Evolutionary conservation across 2,113 vertebrate genomes (phyloP).

Genomic region (Mesembrinibis cayennensis): DNA sequence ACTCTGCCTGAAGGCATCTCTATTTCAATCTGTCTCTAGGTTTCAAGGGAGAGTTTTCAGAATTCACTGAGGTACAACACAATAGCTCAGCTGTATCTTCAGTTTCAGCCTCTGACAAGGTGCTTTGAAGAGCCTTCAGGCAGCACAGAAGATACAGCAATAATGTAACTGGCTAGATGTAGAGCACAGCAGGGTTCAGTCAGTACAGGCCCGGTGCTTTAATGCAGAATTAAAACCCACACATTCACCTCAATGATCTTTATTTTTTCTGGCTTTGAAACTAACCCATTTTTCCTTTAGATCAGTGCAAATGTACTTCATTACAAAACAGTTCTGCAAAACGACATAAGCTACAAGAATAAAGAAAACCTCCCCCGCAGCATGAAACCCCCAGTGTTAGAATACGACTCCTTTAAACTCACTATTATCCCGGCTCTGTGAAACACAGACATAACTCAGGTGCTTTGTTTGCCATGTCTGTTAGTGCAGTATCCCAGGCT

Average conservation of each 20-base stretch:
- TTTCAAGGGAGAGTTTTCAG: neutral
- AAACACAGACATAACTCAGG: neutral
- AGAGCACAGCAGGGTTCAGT: slow-evolving; percentile 11
- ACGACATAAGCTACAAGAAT: neutral
- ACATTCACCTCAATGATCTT: neutral
- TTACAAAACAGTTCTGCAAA: neutral
- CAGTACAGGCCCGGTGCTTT: neutral
- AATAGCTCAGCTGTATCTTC: neutral
- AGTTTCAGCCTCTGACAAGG: neutral
- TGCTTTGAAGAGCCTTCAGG: slow-evolving; percentile 4
- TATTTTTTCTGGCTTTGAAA: slow-evolving; percentile 2
- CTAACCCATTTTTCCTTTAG: neutral
- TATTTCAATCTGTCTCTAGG: neutral
- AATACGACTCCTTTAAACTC: neutral
- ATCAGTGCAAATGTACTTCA: neutral
- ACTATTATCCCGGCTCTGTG: neutral
- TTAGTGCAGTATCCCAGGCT: neutral
- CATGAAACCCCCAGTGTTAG: neutral
- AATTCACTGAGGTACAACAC: neutral
- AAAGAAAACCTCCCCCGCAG: neutral
- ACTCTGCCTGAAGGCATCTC: neutral
- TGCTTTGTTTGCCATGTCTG: neutral
- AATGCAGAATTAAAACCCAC: neutral
- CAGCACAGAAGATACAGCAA: neutral
- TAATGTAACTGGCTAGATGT: neutral